Evolutionary conservation across 2,797 vertebrate genomes (phyloP).

Genomic region (Antrozous pallidus): DNA sequence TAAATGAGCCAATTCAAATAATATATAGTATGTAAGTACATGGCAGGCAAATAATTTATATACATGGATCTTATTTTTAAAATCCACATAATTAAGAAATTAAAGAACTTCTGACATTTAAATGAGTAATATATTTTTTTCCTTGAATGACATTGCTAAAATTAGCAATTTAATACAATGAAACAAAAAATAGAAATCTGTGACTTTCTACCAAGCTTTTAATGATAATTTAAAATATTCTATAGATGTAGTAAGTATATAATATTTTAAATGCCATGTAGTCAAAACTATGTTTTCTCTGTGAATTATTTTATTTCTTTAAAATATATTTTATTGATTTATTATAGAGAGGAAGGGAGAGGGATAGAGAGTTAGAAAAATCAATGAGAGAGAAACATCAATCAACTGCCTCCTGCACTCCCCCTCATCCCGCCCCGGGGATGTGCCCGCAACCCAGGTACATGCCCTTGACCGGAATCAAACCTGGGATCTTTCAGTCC

Average conservation of each 20-base stretch:
- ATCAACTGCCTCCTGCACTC: no score
- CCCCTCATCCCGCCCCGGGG: no score
- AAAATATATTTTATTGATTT: no score
- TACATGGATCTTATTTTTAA: background rate
- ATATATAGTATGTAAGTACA: background rate
- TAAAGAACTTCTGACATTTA: slow-evolving; percentile 18
- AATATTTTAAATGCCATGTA: background rate
- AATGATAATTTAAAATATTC: background rate
- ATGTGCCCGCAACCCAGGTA: no score
- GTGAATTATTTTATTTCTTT: background rate
- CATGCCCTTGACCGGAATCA: no score
- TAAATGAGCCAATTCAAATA: background rate
- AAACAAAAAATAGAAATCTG: background rate
- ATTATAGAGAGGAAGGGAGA: no score
- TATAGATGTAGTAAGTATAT: background rate
- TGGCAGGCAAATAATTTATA: background rate
- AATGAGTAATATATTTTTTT: background rate
- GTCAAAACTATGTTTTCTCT: background rate
- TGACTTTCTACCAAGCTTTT: background rate
- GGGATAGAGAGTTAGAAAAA: no score
- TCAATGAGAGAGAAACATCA: no score
- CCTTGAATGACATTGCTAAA: background rate
- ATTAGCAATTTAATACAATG: background rate
- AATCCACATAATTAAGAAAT: background rate
- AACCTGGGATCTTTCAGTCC: no score